phyloP scores from a whole-genome alignment of 2,888 invertebrate genomes.

The Ischnus inquisitorius region DNA sequence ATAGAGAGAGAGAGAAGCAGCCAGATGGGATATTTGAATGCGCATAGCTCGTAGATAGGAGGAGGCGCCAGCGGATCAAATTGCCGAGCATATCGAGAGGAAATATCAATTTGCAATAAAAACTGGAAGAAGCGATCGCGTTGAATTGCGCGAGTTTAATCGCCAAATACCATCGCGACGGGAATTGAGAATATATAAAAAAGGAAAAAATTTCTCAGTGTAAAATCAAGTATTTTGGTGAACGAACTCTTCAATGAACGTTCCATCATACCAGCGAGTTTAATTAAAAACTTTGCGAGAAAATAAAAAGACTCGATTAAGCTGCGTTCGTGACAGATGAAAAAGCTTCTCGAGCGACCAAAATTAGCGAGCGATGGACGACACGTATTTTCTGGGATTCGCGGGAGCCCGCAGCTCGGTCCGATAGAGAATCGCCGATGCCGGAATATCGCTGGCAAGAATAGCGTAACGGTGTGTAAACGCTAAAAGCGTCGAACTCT shows the following conservation, averaged over 20 bases:
- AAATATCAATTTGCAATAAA: conserved; percentile 11
- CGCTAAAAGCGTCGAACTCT: background rate
- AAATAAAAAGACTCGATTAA: too few relatives aligned
- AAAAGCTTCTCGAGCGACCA: too few relatives aligned
- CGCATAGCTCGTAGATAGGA: background rate
- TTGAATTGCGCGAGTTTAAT: background rate
- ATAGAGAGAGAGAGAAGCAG: background rate
- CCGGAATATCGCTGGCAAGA: background rate
- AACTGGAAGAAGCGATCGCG: background rate
- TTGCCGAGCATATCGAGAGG: conserved; percentile 6
- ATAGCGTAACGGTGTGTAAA: background rate
- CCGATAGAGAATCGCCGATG: background rate
- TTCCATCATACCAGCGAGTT: too few relatives aligned
- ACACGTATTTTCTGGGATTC: background rate
- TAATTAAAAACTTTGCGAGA: too few relatives aligned
- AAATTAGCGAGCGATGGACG: background rate
- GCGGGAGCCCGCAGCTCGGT: background rate
- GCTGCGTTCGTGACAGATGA: too few relatives aligned
- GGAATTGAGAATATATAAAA: too few relatives aligned
- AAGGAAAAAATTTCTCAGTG: too few relatives aligned
- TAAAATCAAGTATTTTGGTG: too few relatives aligned
- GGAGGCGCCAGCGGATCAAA: background rate
- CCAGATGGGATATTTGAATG: conserved; percentile 50
- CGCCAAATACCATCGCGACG: too few relatives aligned
- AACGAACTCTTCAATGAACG: too few relatives aligned